Percentiles rank a stretch among this genome's conserved stretches.
phyloP scores from a whole-genome alignment of 2,113 vertebrate genomes.

The Aphyosemion australe region DNA sequence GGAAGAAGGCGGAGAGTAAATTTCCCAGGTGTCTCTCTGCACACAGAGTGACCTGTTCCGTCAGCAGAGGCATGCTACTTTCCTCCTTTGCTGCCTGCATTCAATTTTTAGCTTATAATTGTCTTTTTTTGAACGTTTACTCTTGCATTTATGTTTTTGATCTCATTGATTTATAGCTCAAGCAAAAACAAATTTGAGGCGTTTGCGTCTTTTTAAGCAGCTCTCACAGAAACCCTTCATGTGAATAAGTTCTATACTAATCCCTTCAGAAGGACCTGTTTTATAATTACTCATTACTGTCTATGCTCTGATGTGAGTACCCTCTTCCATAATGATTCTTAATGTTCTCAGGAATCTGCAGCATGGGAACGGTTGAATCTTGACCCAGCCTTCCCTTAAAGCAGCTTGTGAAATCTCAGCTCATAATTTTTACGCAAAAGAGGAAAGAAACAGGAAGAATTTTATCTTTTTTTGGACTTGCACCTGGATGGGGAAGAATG shows the following conservation, averaged over 20 bases:
- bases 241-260: conserved; percentile 35
- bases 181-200: neutral
- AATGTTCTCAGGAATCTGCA: conserved; percentile 27
- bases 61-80: conserved; percentile 26
- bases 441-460: neutral
- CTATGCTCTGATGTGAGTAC: conserved; percentile 5
- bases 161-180: neutral
- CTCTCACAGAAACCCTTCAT: conserved; percentile 24
- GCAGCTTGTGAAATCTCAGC: conserved; percentile 36
- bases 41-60: conserved; percentile 46
- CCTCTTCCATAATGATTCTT: conserved; percentile 33
- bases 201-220: conserved; percentile 2
- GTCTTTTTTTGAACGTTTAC: conserved; percentile 8
- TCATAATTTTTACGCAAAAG: conserved; percentile 33
- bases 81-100: conserved; percentile 19
- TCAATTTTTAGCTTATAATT: conserved; percentile 11
- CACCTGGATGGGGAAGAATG: conserved; percentile 21
- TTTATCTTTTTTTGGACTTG: conserved; percentile 24
- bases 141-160: neutral
- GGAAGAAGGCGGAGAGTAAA: conserved; percentile 42
- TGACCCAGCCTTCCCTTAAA: conserved; percentile 35
- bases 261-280: conserved; percentile 25
- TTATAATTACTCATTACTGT: conserved; percentile 32
- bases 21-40: conserved; percentile 67
- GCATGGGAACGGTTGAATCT: conserved; percentile 54